Evolutionary conservation across 2,888 invertebrate species (phyloP).

Genomic region (Tiliacea citrago): DNA sequence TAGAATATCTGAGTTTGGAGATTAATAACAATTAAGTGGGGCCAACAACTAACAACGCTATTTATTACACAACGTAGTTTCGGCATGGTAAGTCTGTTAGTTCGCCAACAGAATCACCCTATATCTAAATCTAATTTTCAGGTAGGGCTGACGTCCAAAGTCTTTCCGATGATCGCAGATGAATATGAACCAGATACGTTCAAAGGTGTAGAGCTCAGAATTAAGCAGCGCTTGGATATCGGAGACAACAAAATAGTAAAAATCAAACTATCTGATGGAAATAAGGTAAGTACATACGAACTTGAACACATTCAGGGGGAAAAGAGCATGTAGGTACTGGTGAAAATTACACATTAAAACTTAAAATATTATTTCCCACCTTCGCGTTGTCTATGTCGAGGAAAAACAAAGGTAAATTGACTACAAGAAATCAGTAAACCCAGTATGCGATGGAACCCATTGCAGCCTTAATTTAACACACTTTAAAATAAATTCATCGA

Average conservation of each 20-base stretch:
- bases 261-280: conserved; percentile 91
- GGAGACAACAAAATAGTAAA: conserved; percentile 91
- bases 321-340: not conserved
- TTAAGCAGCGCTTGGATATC: conserved; percentile 91
- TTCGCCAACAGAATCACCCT: too few relatives aligned
- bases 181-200: conserved; percentile 92
- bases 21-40: too few relatives aligned
- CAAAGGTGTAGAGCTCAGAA: conserved; percentile 90
- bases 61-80: too few relatives aligned
- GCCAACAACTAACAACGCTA: too few relatives aligned
- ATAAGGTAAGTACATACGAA: conserved; percentile 89
- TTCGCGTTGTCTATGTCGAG: too few relatives aligned
- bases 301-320: not conserved
- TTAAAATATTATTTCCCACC: not conserved
- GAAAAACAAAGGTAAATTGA: too few relatives aligned
- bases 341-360: not conserved
- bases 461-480: too few relatives aligned
- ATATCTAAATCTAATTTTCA: conserved; percentile 60
- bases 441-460: too few relatives aligned
- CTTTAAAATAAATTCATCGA: too few relatives aligned
- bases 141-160: conserved; percentile 85
- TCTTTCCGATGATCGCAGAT: conserved; percentile 91
- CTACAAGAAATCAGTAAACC: too few relatives aligned
- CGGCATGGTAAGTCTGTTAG: too few relatives aligned
- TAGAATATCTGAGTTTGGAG: too few relatives aligned